A percentile compares a stretch with the other conserved stretches of the same genome.
These are phyloP conservation scores for Heliconius hewitsoni DNA, from an alignment of 1,140 invertebrate genomes.

Conservation along the genomic window DNA sequence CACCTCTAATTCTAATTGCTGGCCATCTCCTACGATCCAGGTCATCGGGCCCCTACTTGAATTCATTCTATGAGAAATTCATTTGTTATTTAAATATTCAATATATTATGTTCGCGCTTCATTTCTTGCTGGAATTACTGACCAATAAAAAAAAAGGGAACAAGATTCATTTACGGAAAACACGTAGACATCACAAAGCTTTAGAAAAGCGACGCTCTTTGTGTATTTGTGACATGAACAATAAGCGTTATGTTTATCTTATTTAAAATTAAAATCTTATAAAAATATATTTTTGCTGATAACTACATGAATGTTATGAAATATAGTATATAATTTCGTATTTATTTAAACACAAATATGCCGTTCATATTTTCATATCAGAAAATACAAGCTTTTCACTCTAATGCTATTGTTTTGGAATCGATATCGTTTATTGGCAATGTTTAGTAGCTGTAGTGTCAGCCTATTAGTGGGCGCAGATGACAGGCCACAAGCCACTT, in stretches of 20 bases:
- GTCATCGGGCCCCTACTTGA: constrained; percentile 69
- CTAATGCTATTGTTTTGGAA: constrained; percentile 11
- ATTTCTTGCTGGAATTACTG: constrained; percentile 48
- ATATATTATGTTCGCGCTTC: constrained; percentile 47
- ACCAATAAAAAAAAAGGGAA: background rate
- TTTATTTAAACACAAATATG: background rate
- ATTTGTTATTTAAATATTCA: constrained; percentile 64
- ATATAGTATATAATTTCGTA: background rate
- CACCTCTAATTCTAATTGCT: constrained; percentile 74
- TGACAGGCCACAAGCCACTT: constrained; percentile 43
- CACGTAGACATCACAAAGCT: background rate
- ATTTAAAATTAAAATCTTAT: background rate
- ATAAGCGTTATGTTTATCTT: background rate
- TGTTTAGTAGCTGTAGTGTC: constrained; percentile 46
- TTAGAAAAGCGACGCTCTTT: constrained; percentile 6
- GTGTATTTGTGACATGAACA: background rate
- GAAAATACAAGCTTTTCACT: background rate
- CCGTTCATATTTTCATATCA: background rate
- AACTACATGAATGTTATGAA: background rate
- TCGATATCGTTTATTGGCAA: constrained; percentile 48
- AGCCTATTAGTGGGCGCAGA: constrained; percentile 47
- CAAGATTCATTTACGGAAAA: background rate
- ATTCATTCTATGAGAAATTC: constrained; percentile 56
- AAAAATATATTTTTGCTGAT: background rate
- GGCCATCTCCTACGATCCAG: constrained; percentile 67